Evolutionary conservation across 2,797 vertebrate species (phyloP), one percentile per base, ranked within the genome.

Genomic region (Syngnathus acus): DNA sequence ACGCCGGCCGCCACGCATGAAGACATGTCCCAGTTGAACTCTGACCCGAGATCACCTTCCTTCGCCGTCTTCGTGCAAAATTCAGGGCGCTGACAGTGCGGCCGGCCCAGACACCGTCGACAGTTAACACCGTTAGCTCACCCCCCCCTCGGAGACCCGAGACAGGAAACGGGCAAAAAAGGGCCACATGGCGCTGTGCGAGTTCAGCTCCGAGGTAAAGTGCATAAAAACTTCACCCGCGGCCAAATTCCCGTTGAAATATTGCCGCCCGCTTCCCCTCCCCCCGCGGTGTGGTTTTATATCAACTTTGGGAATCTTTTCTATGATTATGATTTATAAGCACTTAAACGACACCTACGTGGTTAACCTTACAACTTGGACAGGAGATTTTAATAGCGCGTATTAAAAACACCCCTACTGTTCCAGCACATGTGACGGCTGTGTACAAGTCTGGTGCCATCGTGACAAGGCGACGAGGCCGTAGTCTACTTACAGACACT

Each of bases 201-300:
- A 95, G 93, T 92, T 92, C 87, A 93, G 89, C 90, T 89, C 89
- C 91, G 88, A 93, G 93, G 91, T 90, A 91, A 90, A 92, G 92
- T 93, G 92, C 91, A 92, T 93, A 92, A 93, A 93, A 92, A 90
- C 67, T 89, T 87, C 90, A 92, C 91, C 88, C 81, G 88, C 86
- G 92, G 93, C 95, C 91, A 93, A 70, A 65, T 60, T 75, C 76
- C 45, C 6, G 6, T 82, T 65, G 32, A 75, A 80, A 70, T 64
- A 39, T 76, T 55, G 10, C 48, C 72, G 68, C 70, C 71, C 55
- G 16, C 68, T 72, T 65, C 77, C 45, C 32, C 19, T 37, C 67
- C 65, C 65, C 65, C 65, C 5, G 58, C 60, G 68, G 70, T 67
- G 74, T 69, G 66, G 16, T 68, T 82, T 69, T 65, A 65, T 71